Evolutionary conservation across 2,113 vertebrate species (phyloP).

Genomic region (Calypte anna): DNA sequence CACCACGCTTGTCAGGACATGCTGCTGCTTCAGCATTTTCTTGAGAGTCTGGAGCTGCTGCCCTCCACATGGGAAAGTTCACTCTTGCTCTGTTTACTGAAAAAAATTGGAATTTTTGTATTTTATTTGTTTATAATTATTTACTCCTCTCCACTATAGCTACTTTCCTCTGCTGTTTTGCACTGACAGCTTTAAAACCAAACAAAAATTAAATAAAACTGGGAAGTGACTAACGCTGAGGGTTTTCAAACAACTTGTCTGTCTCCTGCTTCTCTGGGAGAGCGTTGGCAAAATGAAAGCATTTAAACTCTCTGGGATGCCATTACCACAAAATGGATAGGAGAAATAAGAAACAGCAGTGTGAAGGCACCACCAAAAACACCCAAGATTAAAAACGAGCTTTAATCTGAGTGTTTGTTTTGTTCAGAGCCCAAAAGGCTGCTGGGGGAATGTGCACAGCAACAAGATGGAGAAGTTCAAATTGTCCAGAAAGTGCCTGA

Average conservation of each 20-base stretch:
- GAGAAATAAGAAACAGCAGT: not conserved
- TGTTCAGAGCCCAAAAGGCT: not conserved
- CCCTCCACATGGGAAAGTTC: not conserved
- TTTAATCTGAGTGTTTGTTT: not conserved
- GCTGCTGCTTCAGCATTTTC: not conserved
- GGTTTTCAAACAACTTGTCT: not conserved
- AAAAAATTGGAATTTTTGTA: not conserved
- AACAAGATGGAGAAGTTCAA: not conserved
- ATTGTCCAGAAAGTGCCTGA: rapidly evolving
- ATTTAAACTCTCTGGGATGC: not conserved
- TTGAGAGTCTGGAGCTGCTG: not conserved
- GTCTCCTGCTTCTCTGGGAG: not conserved
- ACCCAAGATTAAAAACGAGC: not conserved
- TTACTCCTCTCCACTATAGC: not conserved
- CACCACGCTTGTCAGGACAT: rapidly evolving
- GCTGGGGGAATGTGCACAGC: not conserved
- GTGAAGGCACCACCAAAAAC: not conserved
- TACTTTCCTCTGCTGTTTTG: not conserved
- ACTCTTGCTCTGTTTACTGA: not conserved
- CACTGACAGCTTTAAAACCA: not conserved
- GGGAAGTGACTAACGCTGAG: not conserved
- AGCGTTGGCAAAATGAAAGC: not conserved
- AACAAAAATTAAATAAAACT: not conserved
- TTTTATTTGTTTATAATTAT: not conserved
- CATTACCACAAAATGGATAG: not conserved